phyloP scores from a whole-genome alignment of 2,888 invertebrate species.

The Achlya flavicornis region DNA sequence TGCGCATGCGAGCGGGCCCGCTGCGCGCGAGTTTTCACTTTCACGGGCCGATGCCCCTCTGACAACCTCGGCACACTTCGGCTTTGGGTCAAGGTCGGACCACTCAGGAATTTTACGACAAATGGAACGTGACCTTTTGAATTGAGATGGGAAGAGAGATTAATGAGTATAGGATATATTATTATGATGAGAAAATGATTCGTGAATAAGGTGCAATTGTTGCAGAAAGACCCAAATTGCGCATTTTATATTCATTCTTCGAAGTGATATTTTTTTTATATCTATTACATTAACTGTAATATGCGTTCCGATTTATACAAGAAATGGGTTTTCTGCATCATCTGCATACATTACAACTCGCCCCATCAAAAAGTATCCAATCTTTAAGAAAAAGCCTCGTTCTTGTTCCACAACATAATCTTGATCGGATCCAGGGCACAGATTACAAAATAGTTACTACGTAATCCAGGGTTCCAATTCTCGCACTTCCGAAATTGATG shows the following conservation, averaged over 20 bases:
- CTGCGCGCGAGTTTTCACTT: slow-evolving; percentile 62
- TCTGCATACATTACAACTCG: too few relatives aligned
- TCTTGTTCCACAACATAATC: too few relatives aligned
- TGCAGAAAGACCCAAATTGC: background rate
- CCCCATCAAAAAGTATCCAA: too few relatives aligned
- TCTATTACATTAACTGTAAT: background rate
- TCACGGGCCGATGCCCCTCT: slow-evolving; percentile 68
- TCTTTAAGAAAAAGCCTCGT: too few relatives aligned
- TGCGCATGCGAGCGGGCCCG: slow-evolving; percentile 43
- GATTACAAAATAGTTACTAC: too few relatives aligned
- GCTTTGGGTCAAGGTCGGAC: slow-evolving; percentile 59
- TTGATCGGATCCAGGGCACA: too few relatives aligned
- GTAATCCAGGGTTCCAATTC: too few relatives aligned
- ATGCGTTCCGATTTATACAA: too few relatives aligned
- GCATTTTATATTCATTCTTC: background rate
- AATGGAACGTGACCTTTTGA: slow-evolving; percentile 14
- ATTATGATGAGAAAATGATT: background rate
- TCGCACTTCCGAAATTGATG: too few relatives aligned
- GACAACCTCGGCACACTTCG: slow-evolving; percentile 44
- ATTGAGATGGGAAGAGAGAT: slow-evolving; percentile 1
- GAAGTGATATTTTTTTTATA: background rate
- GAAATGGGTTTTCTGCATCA: too few relatives aligned
- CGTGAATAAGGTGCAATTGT: background rate
- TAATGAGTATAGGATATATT: background rate
- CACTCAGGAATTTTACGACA: slow-evolving; percentile 23